Evolutionary conservation across 2,797 vertebrate species (phyloP).

Genomic region (Ptychobarbus kaznakovi): DNA sequence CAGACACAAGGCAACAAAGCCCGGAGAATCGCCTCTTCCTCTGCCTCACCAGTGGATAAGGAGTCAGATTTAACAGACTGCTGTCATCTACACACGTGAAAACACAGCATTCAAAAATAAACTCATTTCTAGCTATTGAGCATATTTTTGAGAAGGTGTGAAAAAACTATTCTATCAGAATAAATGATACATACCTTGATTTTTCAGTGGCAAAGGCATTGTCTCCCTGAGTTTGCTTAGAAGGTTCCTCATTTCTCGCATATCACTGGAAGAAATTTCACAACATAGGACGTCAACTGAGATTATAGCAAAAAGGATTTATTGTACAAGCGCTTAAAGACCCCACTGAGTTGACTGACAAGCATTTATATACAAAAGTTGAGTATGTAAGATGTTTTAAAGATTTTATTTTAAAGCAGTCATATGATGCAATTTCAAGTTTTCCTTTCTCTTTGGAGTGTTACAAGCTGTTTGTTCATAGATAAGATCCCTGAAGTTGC

Average conservation of each 20-base stretch:
- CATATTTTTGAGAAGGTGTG: background rate
- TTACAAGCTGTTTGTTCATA: no score
- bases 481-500: no score
- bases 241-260: constrained; percentile 97
- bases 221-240: constrained; percentile 99
- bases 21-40: constrained; percentile 96
- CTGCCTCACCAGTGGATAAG: constrained; percentile 88
- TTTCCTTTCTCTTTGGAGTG: no score
- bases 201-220: constrained; percentile 98
- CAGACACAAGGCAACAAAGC: constrained; percentile 95
- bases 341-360: background rate
- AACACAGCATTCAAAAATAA: constrained; percentile 1
- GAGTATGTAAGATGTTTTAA: no score
- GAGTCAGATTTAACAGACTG: constrained; percentile 96
- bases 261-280: constrained; percentile 83
- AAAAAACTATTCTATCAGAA: background rate
- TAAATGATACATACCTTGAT: constrained; percentile 85
- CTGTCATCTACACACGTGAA: constrained; percentile 86
- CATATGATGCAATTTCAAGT: no score
- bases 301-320: background rate
- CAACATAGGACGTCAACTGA: constrained; percentile 11
- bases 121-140: background rate
- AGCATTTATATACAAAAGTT: background rate
- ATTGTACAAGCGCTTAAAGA: background rate
- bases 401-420: no score